These are phyloP conservation scores for Archaeoteleia sp. DNA, from an alignment of 2,888 invertebrate genomes.

Conservation along the genomic window DNA sequence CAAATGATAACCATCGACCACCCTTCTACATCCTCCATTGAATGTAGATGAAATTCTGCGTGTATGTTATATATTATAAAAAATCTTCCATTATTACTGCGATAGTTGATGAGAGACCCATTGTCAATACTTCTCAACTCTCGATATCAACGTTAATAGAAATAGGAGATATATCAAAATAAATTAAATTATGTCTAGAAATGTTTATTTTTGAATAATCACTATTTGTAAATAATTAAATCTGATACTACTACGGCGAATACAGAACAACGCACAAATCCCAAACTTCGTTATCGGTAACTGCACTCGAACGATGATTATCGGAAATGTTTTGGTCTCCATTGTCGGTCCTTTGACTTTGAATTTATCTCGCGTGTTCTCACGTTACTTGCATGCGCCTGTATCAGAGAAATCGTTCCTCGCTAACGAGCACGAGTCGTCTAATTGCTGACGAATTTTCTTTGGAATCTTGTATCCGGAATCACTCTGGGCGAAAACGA, in stretches of 20 bases:
- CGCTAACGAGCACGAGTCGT: conserved; percentile 54
- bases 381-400: conserved; percentile 50
- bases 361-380: conserved; percentile 51
- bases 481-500: conserved; percentile 50
- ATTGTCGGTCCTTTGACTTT: conserved; percentile 52
- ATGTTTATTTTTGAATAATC: no score
- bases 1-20: conserved; percentile 63
- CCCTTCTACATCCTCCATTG: conserved; percentile 46
- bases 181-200: no score
- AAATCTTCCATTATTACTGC: conserved; percentile 13
- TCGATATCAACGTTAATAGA: not conserved
- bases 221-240: conserved; percentile 29
- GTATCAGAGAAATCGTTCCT: conserved; percentile 47
- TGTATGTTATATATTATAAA: conserved; percentile 29
- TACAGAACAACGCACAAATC: conserved; percentile 32
- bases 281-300: conserved; percentile 38
- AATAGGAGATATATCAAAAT: conserved; percentile 2
- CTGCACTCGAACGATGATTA: conserved; percentile 41
- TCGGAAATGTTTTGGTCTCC: conserved; percentile 50
- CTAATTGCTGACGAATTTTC: conserved; percentile 59
- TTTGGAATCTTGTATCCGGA: conserved; percentile 58
- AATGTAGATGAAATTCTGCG: conserved; percentile 44
- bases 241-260: conserved; percentile 11
- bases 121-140: conserved; percentile 10
- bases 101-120: conserved; percentile 5